Conservation (phyloP, 2,113 vertebrate genomes). For the Tetraodon nigroviridis region DNA sequence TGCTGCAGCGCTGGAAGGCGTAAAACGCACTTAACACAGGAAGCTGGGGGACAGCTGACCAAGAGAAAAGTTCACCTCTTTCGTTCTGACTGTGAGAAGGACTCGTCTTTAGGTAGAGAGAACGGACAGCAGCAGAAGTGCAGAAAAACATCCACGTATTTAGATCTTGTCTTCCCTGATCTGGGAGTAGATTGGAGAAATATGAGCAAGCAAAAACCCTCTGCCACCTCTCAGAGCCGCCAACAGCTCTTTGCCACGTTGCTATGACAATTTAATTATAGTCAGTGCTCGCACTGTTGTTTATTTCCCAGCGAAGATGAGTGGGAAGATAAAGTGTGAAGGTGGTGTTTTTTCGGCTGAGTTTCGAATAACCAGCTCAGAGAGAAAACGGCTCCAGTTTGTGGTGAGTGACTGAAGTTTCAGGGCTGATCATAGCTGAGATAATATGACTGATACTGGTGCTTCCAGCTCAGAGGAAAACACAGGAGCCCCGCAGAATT, state of each 20-base stretch:
- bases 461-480: constrained; percentile 20
- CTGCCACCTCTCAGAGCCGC: constrained; percentile 39
- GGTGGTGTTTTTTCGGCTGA: constrained; percentile 50
- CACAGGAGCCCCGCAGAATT: neutral
- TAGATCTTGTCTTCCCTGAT: constrained; percentile 23
- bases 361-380: constrained; percentile 24
- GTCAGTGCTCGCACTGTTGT: constrained; percentile 26
- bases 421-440: constrained; percentile 28
- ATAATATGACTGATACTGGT: constrained; percentile 48
- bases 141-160: constrained; percentile 31
- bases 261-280: constrained; percentile 66
- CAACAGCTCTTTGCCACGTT: constrained; percentile 37
- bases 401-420: constrained; percentile 48
- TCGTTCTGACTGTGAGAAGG: neutral
- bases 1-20: constrained; percentile 21
- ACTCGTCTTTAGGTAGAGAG: constrained; percentile 1
- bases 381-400: constrained; percentile 37
- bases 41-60: constrained; percentile 32
- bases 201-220: constrained; percentile 39
- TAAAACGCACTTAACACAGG: constrained; percentile 43
- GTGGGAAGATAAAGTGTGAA: constrained; percentile 58
- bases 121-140: constrained; percentile 8
- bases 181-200: constrained; percentile 35
- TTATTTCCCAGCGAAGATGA: constrained; percentile 41
- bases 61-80: constrained; percentile 7